Evolutionary conservation across 2,888 invertebrate species (phyloP).

Genomic region (Lampropteryx suffumata): DNA sequence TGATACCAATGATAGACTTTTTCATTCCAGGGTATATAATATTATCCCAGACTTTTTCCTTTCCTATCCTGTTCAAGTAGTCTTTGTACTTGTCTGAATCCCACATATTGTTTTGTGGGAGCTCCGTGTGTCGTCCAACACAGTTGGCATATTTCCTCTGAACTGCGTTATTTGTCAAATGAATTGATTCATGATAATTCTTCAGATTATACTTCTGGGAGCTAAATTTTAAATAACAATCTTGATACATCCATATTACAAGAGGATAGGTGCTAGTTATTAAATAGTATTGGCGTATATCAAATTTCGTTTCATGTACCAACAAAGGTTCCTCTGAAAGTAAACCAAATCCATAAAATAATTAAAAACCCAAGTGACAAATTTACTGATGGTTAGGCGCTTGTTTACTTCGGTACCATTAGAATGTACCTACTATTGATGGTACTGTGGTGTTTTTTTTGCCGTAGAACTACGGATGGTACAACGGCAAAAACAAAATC

Average conservation of each 20-base stretch:
- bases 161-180: slow-evolving; percentile 94
- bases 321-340: slow-evolving; percentile 90
- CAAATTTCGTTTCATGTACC: slow-evolving; percentile 94
- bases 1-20: slow-evolving; percentile 90
- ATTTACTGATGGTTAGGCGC: too few relatives aligned
- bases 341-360: neutral
- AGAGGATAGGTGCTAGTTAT: slow-evolving; percentile 90
- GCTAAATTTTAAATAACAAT: slow-evolving; percentile 93
- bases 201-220: slow-evolving; percentile 90
- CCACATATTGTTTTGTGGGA: slow-evolving; percentile 94
- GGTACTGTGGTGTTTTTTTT: too few relatives aligned
- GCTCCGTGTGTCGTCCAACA: slow-evolving; percentile 77
- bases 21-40: slow-evolving; percentile 93
- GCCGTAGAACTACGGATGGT: too few relatives aligned
- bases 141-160: slow-evolving; percentile 88
- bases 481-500: too few relatives aligned
- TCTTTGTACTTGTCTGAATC: slow-evolving; percentile 87
- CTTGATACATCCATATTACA: slow-evolving; percentile 93
- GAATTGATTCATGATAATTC: slow-evolving; percentile 92
- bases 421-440: too few relatives aligned
- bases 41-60: slow-evolving; percentile 86
- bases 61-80: slow-evolving; percentile 82
- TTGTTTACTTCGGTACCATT: too few relatives aligned
- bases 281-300: slow-evolving; percentile 95
- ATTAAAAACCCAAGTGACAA: neutral